A percentile compares a stretch with the other conserved stretches of the same genome.
These are phyloP conservation scores for Sesamia nonagrioides DNA, from an alignment of 1,140 invertebrate species.

Conservation along the genomic window DNA sequence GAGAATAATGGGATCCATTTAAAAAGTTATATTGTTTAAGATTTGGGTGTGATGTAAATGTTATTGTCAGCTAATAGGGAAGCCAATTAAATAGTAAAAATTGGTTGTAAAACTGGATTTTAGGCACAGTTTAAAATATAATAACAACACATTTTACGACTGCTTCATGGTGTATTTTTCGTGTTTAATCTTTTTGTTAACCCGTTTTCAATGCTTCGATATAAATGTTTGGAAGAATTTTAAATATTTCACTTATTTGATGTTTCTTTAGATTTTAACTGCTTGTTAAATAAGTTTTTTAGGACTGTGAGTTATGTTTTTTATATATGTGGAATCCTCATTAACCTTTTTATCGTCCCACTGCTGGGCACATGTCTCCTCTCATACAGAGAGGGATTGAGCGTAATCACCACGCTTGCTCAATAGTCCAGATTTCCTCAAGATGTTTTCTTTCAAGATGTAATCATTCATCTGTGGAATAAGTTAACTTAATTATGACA, in stretches of 20 bases:
- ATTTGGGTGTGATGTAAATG: constrained; percentile 10
- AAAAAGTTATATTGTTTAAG: constrained; percentile 4
- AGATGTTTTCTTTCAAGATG: too few relatives aligned
- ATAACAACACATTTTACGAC: constrained; percentile 30
- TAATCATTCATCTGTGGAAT: too few relatives aligned
- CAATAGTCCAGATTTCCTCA: too few relatives aligned
- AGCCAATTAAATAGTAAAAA: constrained; percentile 25
- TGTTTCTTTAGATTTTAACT: too few relatives aligned
- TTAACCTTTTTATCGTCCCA: too few relatives aligned
- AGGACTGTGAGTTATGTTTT: too few relatives aligned
- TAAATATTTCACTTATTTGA: neutral
- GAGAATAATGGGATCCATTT: constrained; percentile 30
- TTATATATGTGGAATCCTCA: too few relatives aligned
- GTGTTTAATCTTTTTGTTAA: constrained; percentile 19
- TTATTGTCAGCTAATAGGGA: constrained; percentile 7
- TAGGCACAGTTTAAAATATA: constrained; percentile 17
- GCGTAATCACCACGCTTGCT: too few relatives aligned
- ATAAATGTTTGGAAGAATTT: neutral
- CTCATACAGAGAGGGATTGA: too few relatives aligned
- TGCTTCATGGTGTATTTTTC: neutral
- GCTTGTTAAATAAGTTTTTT: too few relatives aligned
- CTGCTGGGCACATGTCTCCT: too few relatives aligned
- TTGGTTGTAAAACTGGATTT: constrained; percentile 16
- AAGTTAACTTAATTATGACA: too few relatives aligned
- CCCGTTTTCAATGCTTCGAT: constrained; percentile 2